Evolutionary conservation across 2,113 vertebrate genomes (phyloP).

Genomic region (Corythaixoides concolor): DNA sequence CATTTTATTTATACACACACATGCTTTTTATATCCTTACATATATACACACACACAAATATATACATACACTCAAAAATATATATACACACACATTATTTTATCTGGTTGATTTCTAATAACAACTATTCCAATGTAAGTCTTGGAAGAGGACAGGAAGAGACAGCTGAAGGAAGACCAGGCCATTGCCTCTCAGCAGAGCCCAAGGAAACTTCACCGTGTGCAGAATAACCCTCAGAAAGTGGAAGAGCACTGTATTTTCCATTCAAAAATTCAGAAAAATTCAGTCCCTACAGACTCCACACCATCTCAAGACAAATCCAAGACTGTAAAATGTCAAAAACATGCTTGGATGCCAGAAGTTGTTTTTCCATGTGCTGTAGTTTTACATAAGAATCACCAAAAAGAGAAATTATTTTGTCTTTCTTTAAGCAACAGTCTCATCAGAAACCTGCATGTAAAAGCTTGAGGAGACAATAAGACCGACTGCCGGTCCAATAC

Average conservation of each 20-base stretch:
- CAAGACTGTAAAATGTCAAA: background rate
- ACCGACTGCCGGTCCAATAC: fast-evolving
- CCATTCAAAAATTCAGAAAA: background rate
- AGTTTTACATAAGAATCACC: background rate
- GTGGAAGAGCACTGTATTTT: background rate
- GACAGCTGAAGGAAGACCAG: background rate
- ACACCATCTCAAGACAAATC: background rate
- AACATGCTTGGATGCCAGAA: background rate
- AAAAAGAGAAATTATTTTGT: background rate
- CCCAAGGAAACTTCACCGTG: background rate
- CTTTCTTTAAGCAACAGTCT: background rate
- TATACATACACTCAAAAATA: background rate
- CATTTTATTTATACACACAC: background rate
- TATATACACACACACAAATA: background rate
- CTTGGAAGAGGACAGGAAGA: background rate
- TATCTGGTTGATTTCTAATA: background rate
- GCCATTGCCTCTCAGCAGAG: background rate
- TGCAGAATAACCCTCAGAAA: background rate
- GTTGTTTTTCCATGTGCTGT: background rate
- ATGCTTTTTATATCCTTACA: too few relatives aligned
- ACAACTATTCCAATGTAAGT: background rate
- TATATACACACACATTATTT: background rate
- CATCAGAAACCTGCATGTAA: background rate
- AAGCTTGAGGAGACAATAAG: background rate
- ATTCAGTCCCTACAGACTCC: background rate